Conservation (phyloP, 2,888 invertebrate species). For the Dicranocentrus wangi region DNA sequence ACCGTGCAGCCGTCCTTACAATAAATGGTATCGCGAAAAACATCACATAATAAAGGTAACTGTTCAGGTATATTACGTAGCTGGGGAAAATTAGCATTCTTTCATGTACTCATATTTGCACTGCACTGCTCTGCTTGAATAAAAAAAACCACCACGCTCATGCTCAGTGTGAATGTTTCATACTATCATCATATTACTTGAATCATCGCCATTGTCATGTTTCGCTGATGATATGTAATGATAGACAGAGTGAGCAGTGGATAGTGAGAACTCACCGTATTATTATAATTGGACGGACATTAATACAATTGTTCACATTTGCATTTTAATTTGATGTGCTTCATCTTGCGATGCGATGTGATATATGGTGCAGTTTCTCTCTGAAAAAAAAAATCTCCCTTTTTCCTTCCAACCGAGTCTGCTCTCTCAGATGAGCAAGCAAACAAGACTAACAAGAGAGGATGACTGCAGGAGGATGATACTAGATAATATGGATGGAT, state of each 20-base stretch:
- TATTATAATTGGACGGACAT: constrained; percentile 35
- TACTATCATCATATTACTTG: no score
- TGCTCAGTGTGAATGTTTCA: no score
- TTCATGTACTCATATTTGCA: neutral
- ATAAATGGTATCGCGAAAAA: neutral
- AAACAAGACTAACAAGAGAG: neutral
- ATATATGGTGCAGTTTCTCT: constrained; percentile 2
- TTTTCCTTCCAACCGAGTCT: no score
- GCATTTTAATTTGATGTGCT: constrained; percentile 17
- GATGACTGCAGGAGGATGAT: neutral
- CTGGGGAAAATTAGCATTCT: neutral
- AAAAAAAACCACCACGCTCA: no score
- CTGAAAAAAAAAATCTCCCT: neutral
- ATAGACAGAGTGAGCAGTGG: neutral
- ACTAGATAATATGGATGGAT: neutral
- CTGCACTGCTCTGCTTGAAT: neutral
- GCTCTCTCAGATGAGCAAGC: no score
- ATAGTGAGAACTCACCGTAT: constrained; percentile 10
- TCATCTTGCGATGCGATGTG: constrained; percentile 1
- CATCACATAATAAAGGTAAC: neutral
- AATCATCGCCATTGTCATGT: no score
- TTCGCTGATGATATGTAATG: no score
- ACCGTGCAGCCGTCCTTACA: neutral
- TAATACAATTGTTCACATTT: constrained; percentile 28
- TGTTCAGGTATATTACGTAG: neutral